Evolutionary conservation across 2,113 vertebrate genomes (phyloP), one percentile per base, ranked within the genome.

Genomic region (Stigmatopora nigra): DNA sequence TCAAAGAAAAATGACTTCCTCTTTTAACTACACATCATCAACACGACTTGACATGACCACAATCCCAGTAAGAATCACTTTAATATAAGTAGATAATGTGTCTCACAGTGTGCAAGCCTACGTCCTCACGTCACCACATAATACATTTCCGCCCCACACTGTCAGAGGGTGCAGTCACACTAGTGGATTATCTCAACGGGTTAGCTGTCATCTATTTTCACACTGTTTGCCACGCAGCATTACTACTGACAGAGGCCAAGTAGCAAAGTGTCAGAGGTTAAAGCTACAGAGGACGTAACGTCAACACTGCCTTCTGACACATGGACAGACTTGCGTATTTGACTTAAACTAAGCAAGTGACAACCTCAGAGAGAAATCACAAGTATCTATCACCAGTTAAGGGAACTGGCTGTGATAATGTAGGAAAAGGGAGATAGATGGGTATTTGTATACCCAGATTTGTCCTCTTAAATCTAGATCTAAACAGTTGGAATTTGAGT

Each of bases 391-490:
- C 71, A 81, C 85, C 82, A 86, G 77, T 71, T 75, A 69, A 66
- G 68, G 64, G 48, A 70, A 75, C 67, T 64, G 76, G 58, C 64
- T 5, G 44, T 62, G 64, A 52, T 47, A 35, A 52, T 41, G 41
- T 46, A 57, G 61, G 9, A 68, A 66, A 92, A 86, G 91, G 88
- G 62, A 77, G 78, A 65, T 72, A 64, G 62, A 48, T 78, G 83
- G 84, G 85, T 85, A 88, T 85, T 82, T 77, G 79, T 77, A 82
- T 86, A 88, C 86, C 86, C 85, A 84, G 83, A 76, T 83, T 65
- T 75, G 79, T 83, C 71, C 22, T 83, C 73, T 77, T 78, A 71
- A 77, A 82, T 71, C 68, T 79, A 81, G 80, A 86, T 72, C 68
- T 79, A 86, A 83, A 79, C 83, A 85, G 84, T 86, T 85, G 69